Evolutionary conservation across 2,113 vertebrate species (phyloP), one percentile per base, ranked within the genome.

Genomic region (Halichoerus grypus): DNA sequence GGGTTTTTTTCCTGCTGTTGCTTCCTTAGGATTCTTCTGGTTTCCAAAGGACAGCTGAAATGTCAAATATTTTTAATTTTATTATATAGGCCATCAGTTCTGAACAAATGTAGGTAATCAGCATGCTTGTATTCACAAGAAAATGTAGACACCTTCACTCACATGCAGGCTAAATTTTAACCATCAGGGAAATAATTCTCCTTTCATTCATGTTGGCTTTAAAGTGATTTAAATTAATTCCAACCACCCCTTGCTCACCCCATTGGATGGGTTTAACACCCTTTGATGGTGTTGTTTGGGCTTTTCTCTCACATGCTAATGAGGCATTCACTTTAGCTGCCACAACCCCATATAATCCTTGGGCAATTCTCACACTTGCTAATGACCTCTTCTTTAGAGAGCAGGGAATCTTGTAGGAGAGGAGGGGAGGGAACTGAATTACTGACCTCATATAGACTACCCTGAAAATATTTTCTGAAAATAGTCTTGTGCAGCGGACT

Each of bases 261-360:
- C 57, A 72, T 49, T 97, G 96, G 90, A 91, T 67, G 79, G 96
- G 46, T 94, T 97, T 94, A 91, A 67, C 72, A 92, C 77, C 71
- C 97, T 98, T 97, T 96, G 98, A 98, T 97, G 71, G 96, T 97
- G 93, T 97, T 97, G 92, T 98, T 96, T 92, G 83, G 97, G 93
- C 97, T 97, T 97, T 96, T 94, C 97, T 98, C 97, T 98, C 98
- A 98, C 90, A 98, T 98, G 97, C 94, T 98, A 98, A 98, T 98
- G 92, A 98, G 61, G 57, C 83, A 94, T 97, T 98, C 96, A 92
- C 92, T 97, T 94, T 81, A 91, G 59, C 51, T 89, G 84, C 96
- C 71, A 97, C 95, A 92, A 96, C 94, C 82, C 95, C 95, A 93
- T 86, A 91, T 96, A 98, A 97, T 97, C 95, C 97, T 97, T 79